Base-by-base conservation (phyloP, 1,140 invertebrate genomes). In the Acromyrmex charruanus region DNA sequence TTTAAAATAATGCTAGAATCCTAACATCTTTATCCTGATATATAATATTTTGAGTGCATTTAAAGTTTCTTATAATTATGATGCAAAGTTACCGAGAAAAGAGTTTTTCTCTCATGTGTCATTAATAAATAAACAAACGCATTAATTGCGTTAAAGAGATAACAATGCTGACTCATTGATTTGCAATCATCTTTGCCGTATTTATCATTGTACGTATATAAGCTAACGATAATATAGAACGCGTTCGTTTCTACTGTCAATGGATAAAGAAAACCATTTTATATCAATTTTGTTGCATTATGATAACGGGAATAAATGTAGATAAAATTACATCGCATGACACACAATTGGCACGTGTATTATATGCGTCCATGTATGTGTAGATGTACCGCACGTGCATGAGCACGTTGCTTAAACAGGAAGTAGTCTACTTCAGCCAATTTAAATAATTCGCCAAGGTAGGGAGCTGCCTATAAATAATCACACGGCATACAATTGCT, bases 381-480 rank as follows among this genome's bases (percentile, higher is more conserved):
- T n/a, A 16, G 51, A 44, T 44, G 10, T 28, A 58, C 21, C 16
- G n/a, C 53, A 77, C 28, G 49, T 82, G 49, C 59, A 14, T 25
- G 5, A 10, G 58, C 7, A 55, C 16, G 44, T 59, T 59, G 4
- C n/a, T 87, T 63, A 61, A 87, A 77, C 85, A 75, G 89, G 88
- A 89, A 87, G 59, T 74, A 53, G 12, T 18, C 53, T 63, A 68
- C 61, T 87, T 75, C 10, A 53, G 28, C 55, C 72, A 87, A 90
- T 90, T 84, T 85, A 87, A 90, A 90, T 90, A 39, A 90, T 69
- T 90, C 61, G 35, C 31, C 2, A 25, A 77, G 10, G 1, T 16
- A 28, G 10, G 18, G n/a, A 21, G 55, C 21, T 49, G 72, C 25
- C 35, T 25, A 31, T 6, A 51, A 72, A 72, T 0, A 61, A 4